Conservation (phyloP, 2,888 invertebrate genomes). For the Orthonychiurus folsomi region DNA sequence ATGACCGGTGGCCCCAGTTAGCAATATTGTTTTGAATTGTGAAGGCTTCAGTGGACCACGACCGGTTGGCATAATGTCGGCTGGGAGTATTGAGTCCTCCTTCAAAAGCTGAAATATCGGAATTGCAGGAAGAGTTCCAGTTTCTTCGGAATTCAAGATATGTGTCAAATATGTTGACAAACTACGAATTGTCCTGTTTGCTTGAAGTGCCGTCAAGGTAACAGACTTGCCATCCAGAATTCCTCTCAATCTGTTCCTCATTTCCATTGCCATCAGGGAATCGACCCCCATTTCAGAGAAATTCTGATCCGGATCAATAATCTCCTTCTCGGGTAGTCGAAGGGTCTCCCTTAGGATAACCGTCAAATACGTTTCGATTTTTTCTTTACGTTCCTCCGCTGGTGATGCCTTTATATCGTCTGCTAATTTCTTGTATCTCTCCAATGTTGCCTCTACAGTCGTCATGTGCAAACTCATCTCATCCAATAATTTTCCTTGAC, state of each 20-base stretch:
- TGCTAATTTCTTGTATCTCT: conserved; percentile 22
- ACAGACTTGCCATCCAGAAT: conserved; percentile 13
- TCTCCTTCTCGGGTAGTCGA: conserved; percentile 16
- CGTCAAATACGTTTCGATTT: conserved; percentile 9
- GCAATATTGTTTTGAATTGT: conserved; percentile 20
- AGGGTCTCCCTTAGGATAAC: conserved; percentile 8
- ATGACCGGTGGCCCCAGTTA: conserved; percentile 33
- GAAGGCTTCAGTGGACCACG: conserved; percentile 14
- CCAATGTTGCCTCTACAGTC: conserved; percentile 13
- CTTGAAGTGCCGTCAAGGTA: conserved; percentile 7
- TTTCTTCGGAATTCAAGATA: conserved; percentile 9
- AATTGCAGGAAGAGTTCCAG: neutral
- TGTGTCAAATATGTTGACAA: conserved; percentile 6
- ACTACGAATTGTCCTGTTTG: conserved; percentile 11
- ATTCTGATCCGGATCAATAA: conserved; percentile 28
- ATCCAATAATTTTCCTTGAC: conserved; percentile 22
- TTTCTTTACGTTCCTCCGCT: conserved; percentile 17
- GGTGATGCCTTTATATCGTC: conserved; percentile 23
- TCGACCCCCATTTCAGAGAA: conserved; percentile 30
- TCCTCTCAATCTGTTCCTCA: conserved; percentile 18
- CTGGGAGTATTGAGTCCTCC: conserved; percentile 25
- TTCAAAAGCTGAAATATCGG: neutral
- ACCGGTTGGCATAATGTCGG: conserved; percentile 10
- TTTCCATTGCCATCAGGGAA: conserved; percentile 28
- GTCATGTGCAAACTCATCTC: conserved; percentile 20